phyloP scores from a whole-genome alignment of 2,797 vertebrate species.

The Melopsittacus undulatus region DNA sequence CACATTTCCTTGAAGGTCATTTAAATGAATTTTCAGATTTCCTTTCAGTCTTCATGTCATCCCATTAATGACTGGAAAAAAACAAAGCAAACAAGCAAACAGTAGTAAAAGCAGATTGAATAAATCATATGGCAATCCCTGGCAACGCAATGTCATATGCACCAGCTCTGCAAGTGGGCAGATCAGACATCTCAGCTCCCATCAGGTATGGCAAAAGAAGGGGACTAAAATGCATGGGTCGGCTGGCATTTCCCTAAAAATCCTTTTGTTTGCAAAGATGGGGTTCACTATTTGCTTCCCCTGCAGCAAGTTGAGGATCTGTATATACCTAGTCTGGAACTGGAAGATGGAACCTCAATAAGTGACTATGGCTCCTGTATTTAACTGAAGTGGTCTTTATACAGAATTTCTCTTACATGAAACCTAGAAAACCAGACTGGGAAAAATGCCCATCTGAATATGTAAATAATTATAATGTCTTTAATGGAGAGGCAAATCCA shows the following conservation, averaged over 20 bases:
- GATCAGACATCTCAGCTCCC: accelerated
- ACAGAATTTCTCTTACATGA: background rate
- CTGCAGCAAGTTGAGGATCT: background rate
- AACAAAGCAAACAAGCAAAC: background rate
- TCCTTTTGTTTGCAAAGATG: background rate
- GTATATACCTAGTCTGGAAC: background rate
- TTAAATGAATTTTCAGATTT: constrained; percentile 3
- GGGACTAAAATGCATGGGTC: background rate
- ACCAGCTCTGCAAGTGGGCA: accelerated
- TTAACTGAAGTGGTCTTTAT: background rate
- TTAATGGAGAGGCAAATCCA: background rate
- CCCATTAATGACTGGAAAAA: background rate
- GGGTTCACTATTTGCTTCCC: background rate
- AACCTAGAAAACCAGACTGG: background rate
- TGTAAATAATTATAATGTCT: background rate
- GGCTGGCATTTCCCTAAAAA: background rate
- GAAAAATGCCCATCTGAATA: background rate
- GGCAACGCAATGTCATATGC: accelerated
- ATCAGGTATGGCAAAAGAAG: background rate
- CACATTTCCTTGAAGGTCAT: constrained; percentile 20
- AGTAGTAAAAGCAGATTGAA: background rate
- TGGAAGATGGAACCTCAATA: accelerated
- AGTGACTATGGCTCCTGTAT: background rate
- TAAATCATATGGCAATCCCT: accelerated
- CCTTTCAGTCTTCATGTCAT: constrained; percentile 19